A percentile compares a stretch with the other conserved stretches of the same genome.
Evolutionary conservation across 2,797 vertebrate genomes (phyloP).

Genomic region (Dicrostonyx torquatus): DNA sequence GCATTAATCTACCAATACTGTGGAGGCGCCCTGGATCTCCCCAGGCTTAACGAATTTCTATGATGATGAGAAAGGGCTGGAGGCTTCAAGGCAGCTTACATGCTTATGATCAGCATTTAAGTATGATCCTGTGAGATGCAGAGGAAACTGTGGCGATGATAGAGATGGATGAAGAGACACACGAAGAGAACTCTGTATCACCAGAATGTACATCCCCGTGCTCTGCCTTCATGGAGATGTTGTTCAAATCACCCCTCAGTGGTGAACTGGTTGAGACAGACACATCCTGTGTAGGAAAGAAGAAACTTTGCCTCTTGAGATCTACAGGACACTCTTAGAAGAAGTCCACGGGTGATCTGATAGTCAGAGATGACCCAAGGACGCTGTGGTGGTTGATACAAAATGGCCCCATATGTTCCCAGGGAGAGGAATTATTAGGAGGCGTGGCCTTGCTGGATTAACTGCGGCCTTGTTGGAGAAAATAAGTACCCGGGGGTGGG

Average conservation of each 20-base stretch:
- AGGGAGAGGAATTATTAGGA: background rate
- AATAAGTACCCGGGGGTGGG: background rate
- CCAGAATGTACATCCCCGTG: conserved; percentile 98
- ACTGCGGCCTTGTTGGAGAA: background rate
- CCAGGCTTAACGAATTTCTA: conserved; percentile 96
- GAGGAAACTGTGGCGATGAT: conserved; percentile 98
- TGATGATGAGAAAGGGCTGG: conserved; percentile 98
- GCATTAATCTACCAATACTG: conserved; percentile 95
- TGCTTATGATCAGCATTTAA: conserved; percentile 97
- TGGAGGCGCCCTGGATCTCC: conserved; percentile 97
- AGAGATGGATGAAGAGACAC: conserved; percentile 98
- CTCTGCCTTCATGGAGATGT: conserved; percentile 97
- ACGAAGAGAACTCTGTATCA: conserved; percentile 98
- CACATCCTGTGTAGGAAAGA: conserved; percentile 53
- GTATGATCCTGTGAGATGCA: conserved; percentile 98
- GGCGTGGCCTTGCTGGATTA: background rate
- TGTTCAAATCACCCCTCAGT: conserved; percentile 93
- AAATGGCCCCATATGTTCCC: background rate
- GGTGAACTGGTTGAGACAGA: conserved; percentile 92
- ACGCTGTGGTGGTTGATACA: background rate
- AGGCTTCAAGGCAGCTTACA: conserved; percentile 95
- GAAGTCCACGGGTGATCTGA: background rate
- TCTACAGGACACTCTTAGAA: conserved; percentile 39
- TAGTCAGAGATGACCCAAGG: conserved; percentile 16
- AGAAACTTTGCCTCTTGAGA: conserved; percentile 58